A percentile compares a stretch with the other conserved stretches of the same genome.
phyloP scores from a whole-genome alignment of 2,797 vertebrate genomes.

The Pristis pectinata region DNA sequence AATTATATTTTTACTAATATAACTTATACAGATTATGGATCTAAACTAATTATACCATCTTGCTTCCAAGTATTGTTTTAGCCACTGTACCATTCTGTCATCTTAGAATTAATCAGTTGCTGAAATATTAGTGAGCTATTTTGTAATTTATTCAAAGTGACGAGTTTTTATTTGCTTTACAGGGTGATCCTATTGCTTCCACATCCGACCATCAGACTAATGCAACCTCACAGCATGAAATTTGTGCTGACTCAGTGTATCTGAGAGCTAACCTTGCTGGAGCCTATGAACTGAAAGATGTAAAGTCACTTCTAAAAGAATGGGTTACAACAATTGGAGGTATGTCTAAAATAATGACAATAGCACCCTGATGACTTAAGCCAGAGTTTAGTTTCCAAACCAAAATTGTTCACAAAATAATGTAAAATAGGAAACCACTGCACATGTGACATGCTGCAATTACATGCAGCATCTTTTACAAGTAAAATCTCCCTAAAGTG shows the following conservation, averaged over 20 bases:
- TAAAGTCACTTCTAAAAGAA: conserved; percentile 79
- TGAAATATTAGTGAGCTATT: not conserved
- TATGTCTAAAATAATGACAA: conserved; percentile 43
- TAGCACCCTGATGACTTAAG: not conserved
- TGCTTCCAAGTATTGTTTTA: not conserved
- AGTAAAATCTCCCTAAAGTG: too few species aligned
- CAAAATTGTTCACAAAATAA: not conserved
- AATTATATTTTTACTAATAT: not conserved
- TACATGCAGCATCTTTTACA: too few species aligned
- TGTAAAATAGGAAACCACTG: not conserved
- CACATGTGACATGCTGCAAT: not conserved
- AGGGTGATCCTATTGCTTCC: conserved; percentile 70
- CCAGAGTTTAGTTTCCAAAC: not conserved
- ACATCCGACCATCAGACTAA: conserved; percentile 54
- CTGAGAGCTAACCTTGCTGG: conserved; percentile 76
- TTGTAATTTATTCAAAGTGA: not conserved
- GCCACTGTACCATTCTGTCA: not conserved
- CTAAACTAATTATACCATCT: not conserved
- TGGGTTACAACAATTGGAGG: conserved; percentile 94
- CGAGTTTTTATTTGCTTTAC: conserved; percentile 6
- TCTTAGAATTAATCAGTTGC: not conserved
- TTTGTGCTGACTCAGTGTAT: conserved; percentile 44
- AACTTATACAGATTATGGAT: not conserved
- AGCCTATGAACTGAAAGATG: conserved; percentile 79
- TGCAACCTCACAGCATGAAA: conserved; percentile 48